Conservation (phyloP, 2,113 vertebrate genomes). For the Pelodiscus sinensis region DNA sequence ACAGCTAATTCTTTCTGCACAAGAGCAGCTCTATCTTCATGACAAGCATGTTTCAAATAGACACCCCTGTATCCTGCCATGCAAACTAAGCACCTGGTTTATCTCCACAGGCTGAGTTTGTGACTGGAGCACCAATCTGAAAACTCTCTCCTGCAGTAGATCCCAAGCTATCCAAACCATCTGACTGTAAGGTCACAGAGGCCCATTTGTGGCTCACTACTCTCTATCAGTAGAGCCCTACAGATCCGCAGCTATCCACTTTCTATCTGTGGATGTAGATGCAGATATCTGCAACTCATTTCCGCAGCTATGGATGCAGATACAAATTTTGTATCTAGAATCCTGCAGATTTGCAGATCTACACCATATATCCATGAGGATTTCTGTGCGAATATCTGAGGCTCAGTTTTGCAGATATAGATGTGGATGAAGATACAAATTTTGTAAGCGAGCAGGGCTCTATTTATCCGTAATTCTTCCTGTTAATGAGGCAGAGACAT, state of each 20-base stretch:
- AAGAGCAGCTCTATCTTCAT: neutral
- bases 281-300: too few species aligned
- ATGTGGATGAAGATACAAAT: too few species aligned
- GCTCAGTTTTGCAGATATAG: too few species aligned
- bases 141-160: neutral
- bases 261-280: too few species aligned
- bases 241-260: too few species aligned
- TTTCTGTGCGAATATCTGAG: too few species aligned
- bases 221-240: neutral
- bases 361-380: too few species aligned
- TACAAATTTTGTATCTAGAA: too few species aligned
- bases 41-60: neutral
- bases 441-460: too few species aligned
- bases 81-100: neutral
- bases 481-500: neutral
- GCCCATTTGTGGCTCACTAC: neutral
- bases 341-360: too few species aligned
- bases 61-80: neutral
- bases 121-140: neutral
- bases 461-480: too few species aligned
- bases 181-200: neutral
- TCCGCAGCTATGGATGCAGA: too few species aligned
- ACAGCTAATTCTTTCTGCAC: neutral
- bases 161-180: rapidly evolving
- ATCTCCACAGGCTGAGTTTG: neutral